Percentiles rank a stretch among this genome's conserved stretches.
Evolutionary conservation across 2,113 vertebrate species (phyloP).

Genomic region (Nothoprocta pentlandii): DNA sequence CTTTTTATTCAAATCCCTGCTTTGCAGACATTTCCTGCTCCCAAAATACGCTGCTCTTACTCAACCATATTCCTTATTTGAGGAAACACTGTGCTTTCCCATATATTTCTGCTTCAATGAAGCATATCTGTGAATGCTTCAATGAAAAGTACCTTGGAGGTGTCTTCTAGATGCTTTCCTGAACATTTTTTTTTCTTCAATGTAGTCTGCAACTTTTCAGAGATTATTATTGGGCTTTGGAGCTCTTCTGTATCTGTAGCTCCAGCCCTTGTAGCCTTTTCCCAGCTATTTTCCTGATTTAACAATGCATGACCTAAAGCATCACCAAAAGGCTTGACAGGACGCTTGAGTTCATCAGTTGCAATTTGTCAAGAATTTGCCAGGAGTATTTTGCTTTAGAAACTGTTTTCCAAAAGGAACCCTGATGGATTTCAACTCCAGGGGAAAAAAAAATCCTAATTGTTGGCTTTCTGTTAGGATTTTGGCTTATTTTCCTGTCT

Average conservation of each 20-base stretch:
- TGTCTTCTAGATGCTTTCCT: neutral
- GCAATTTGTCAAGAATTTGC: neutral
- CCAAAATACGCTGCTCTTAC: neutral
- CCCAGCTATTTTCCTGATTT: neutral
- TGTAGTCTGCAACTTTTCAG: neutral
- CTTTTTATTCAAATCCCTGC: neutral
- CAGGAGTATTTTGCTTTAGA: neutral
- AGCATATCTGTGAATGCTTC: neutral
- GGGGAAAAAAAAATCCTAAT: neutral
- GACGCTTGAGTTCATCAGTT: neutral
- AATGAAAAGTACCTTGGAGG: neutral
- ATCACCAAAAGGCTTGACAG: neutral
- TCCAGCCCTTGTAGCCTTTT: neutral
- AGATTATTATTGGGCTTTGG: neutral
- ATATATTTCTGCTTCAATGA: neutral
- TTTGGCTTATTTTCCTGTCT: neutral
- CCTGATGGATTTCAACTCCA: neutral
- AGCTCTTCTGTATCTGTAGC: neutral
- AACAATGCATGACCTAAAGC: neutral
- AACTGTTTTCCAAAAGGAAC: neutral
- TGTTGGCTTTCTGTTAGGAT: neutral
- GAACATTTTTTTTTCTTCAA: neutral
- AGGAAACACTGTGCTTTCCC: neutral
- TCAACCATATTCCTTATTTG: neutral
- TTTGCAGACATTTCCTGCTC: neutral